These are phyloP conservation scores for Phalacrocorax carbo DNA, from an alignment of 2,113 vertebrate species.

Conservation along the genomic window DNA sequence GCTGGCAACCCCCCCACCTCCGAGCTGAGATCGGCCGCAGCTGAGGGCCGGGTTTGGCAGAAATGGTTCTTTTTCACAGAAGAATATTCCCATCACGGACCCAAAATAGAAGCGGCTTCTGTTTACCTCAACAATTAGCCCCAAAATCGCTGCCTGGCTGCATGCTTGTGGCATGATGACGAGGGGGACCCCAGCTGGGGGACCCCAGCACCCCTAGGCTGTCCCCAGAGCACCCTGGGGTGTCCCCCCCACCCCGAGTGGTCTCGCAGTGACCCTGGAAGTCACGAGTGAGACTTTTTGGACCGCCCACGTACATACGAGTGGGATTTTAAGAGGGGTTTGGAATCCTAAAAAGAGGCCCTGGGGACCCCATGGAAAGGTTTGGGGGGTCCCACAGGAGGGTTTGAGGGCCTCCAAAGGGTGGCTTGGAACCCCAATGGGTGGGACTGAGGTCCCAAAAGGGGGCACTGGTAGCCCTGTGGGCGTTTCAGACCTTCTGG, in stretches of 20 bases:
- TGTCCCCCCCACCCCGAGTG: accelerated
- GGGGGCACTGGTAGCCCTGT: accelerated
- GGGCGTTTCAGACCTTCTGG: neutral
- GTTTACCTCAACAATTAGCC: neutral
- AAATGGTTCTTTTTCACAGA: neutral
- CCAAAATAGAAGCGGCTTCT: neutral
- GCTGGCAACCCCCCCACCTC: accelerated
- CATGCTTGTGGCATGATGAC: accelerated
- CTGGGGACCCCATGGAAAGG: neutral
- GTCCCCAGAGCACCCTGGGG: neutral
- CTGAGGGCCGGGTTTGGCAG: neutral
- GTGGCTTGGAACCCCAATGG: accelerated
- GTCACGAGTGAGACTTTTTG: neutral
- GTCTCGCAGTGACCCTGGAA: neutral
- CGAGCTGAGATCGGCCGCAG: accelerated
- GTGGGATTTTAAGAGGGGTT: neutral
- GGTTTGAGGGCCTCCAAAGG: neutral
- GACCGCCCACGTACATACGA: accelerated
- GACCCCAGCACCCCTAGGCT: accelerated
- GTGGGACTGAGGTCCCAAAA: neutral
- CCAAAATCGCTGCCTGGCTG: neutral
- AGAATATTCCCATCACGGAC: accelerated
- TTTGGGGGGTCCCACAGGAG: accelerated
- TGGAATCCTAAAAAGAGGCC: too few species aligned
- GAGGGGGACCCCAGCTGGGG: neutral